Conservation (phyloP, 1,140 invertebrate genomes). For the Drosophila sp. region DNA sequence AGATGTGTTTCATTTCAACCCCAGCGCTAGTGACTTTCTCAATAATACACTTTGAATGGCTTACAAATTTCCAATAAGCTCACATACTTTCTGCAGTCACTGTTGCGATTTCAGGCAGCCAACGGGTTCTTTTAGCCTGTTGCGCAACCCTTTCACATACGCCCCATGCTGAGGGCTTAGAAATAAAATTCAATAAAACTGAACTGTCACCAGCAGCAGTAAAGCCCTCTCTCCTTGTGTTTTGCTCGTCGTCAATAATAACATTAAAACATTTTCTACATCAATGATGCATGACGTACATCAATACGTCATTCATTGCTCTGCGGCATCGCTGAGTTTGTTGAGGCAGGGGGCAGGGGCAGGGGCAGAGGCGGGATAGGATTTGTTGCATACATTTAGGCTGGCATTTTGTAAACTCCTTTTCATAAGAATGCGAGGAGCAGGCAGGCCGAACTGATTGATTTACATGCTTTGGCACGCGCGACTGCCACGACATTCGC, state of each 20-base stretch:
- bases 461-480: conserved; percentile 75
- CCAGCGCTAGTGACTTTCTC: not conserved
- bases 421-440: conserved; percentile 24
- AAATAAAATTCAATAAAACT: conserved; percentile 75
- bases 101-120: conserved; percentile 20
- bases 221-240: conserved; percentile 1
- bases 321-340: conserved; percentile 1
- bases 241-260: conserved; percentile 63
- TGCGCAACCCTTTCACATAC: conserved; percentile 56
- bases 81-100: conserved; percentile 31
- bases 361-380: not conserved
- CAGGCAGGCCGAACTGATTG: conserved; percentile 68
- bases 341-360: too few species aligned
- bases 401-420: conserved; percentile 49
- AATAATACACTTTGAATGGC: conserved; percentile 39
- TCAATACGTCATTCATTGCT: conserved; percentile 72
- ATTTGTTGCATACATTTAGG: conserved; percentile 56
- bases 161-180: conserved; percentile 35
- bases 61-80: conserved; percentile 29
- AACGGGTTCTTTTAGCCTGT: conserved; percentile 43
- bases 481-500: conserved; percentile 56
- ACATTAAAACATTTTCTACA: conserved; percentile 81
- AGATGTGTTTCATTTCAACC: not conserved
- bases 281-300: conserved; percentile 81
- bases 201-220: conserved; percentile 70